Evolutionary conservation across 92 coral and sea anemone species (phyloP).

Genomic region (Porites divaricata): DNA sequence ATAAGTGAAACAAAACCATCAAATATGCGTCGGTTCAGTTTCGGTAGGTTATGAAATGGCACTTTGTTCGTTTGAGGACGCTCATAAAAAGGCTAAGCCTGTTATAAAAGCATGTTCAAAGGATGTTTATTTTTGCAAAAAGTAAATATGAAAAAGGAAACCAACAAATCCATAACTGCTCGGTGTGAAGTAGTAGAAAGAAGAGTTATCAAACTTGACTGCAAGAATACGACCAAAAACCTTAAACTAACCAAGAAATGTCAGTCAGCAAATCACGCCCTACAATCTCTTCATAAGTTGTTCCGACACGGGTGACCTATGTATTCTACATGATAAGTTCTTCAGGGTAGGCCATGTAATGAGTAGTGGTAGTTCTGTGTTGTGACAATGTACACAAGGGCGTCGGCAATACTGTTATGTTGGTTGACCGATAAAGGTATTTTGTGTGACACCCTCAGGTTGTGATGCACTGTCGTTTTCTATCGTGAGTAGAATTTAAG

Average conservation of each 20-base stretch:
- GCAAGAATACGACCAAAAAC: background rate
- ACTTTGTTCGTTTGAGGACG: no score
- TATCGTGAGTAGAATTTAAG: slow-evolving; percentile 90
- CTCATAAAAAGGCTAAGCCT: no score
- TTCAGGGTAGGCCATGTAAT: no score
- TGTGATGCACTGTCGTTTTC: background rate
- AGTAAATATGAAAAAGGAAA: no score
- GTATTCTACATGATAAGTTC: no score
- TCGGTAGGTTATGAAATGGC: background rate
- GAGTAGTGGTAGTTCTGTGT: background rate
- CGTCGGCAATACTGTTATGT: background rate
- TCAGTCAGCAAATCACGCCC: background rate
- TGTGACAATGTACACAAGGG: background rate
- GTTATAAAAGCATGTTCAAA: no score
- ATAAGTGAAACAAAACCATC: background rate
- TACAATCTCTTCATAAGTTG: background rate
- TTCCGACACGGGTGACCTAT: no score
- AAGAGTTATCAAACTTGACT: background rate
- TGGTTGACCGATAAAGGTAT: background rate
- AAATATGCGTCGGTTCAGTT: no score
- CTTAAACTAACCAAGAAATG: background rate
- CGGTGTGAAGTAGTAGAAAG: background rate
- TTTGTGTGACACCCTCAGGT: background rate
- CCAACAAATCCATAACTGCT: no score
- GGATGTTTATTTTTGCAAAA: no score